A percentile compares a stretch with the other conserved stretches of the same genome.
Evolutionary conservation across 2,113 vertebrate genomes (phyloP).

Genomic region (Dascyllus trimaculatus): DNA sequence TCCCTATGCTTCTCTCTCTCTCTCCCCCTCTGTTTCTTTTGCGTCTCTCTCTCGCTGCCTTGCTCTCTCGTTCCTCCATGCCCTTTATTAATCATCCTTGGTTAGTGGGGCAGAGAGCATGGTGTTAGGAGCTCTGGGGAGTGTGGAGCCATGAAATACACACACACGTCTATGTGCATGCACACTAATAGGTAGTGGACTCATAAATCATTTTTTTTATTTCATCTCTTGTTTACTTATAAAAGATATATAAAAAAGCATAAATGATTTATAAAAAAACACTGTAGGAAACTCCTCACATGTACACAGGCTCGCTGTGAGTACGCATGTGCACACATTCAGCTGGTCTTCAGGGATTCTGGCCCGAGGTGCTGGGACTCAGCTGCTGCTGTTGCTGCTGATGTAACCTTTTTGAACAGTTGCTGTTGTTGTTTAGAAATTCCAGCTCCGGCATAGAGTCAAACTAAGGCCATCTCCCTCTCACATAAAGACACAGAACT

Average conservation of each 20-base stretch:
- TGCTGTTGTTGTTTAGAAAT: slow-evolving; percentile 61
- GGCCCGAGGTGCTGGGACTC: slow-evolving; percentile 57
- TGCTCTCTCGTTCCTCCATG: slow-evolving; percentile 54
- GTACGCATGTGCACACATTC: slow-evolving; percentile 23
- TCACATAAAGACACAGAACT: slow-evolving; percentile 19
- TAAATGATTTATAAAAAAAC: slow-evolving; percentile 17
- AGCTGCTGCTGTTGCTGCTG: slow-evolving; percentile 64
- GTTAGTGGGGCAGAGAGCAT: slow-evolving; percentile 77
- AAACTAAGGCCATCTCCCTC: slow-evolving; percentile 25
- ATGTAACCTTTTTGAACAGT: slow-evolving; percentile 62
- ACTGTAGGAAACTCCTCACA: neutral
- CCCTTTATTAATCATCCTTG: slow-evolving; percentile 82
- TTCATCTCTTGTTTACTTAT: slow-evolving; percentile 31
- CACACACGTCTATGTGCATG: slow-evolving; percentile 24
- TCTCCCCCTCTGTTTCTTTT: slow-evolving; percentile 22
- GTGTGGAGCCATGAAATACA: slow-evolving; percentile 38
- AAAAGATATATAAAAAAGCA: slow-evolving; percentile 23
- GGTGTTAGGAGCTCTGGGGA: slow-evolving; percentile 73
- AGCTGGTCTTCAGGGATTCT: slow-evolving; percentile 54
- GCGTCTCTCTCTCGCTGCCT: slow-evolving; percentile 20
- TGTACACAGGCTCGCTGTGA: neutral
- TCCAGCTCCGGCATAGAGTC: slow-evolving; percentile 35
- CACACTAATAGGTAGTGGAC: slow-evolving; percentile 22
- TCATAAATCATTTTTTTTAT: slow-evolving; percentile 21
- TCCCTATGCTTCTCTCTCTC: slow-evolving; percentile 4